Evolutionary conservation across 2,113 vertebrate species (phyloP).

Genomic region (Poeciliopsis retropinna): DNA sequence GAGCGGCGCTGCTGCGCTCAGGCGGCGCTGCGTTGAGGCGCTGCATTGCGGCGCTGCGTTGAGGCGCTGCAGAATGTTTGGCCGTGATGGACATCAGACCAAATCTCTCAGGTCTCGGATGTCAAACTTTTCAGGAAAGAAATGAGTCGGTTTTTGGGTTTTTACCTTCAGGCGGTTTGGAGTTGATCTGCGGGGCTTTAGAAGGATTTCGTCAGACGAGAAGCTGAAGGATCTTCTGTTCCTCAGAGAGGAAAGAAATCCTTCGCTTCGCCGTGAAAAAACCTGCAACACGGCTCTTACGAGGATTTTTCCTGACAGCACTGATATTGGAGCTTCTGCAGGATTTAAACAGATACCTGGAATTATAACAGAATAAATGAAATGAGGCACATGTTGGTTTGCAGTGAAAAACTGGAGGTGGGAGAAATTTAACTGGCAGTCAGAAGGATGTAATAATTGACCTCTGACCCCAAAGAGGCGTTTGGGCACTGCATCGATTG

Average conservation of each 20-base stretch:
- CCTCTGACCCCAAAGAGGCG: conserved; percentile 6
- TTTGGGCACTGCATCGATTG: conserved; percentile 8
- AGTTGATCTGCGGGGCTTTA: conserved; percentile 42
- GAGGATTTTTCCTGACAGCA: conserved; percentile 25
- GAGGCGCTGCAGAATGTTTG: neutral
- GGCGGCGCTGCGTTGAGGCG: no score
- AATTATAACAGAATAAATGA: conserved; percentile 15
- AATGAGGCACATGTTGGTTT: neutral
- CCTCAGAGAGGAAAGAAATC: conserved; percentile 45
- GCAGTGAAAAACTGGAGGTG: conserved; percentile 2
- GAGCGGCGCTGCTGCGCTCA: conserved; percentile 39
- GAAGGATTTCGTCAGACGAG: conserved; percentile 50
- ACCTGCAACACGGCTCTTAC: neutral
- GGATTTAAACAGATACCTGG: conserved; percentile 10
- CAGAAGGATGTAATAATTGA: neutral
- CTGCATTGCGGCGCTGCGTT: no score
- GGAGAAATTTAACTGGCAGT: neutral
- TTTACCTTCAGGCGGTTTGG: conserved; percentile 34
- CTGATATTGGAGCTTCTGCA: conserved; percentile 6
- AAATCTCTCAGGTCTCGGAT: conserved; percentile 13
- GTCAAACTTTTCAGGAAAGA: conserved; percentile 51
- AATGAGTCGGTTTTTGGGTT: conserved; percentile 10
- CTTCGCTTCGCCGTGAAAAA: conserved; percentile 28
- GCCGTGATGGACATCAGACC: conserved; percentile 22
- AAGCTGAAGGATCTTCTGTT: conserved; percentile 32